Evolutionary conservation across 2,797 vertebrate species (phyloP), one percentile per base, ranked within the genome.

Genomic region (Mormyrus proboscirostris): DNA sequence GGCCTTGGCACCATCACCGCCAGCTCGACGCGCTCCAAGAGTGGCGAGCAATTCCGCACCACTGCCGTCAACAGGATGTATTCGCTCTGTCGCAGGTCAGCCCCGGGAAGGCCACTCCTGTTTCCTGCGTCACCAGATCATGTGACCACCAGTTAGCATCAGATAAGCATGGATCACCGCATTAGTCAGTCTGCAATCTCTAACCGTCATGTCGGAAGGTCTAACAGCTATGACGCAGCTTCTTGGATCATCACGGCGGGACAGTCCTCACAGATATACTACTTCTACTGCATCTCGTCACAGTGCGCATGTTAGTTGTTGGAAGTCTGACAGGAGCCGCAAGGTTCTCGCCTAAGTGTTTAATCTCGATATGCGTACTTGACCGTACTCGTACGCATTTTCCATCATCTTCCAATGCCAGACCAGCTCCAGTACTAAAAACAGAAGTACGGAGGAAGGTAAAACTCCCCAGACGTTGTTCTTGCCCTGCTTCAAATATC

Each of bases 1-100:
- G 99, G 98, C 19, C 93, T 99, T 57, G 98, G 98, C 53, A 99
- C 98, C 93, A 98, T 99, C 93, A 97, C 96, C 2, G 95, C 94
- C 89, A 98, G 95, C 90, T 96, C 97, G 4, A 97, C 98, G 16
- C 98, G 98, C 86, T 96, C 97, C 38, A 99, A 98, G 94, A 95
- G 95, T 0, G 96, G 97, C 86, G 98, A 99, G 22, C 97, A 97
- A 93, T 98, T 99, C 93, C 95, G 97, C 88, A 96, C 99, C 91
- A 99, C 99, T 2, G 98, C 98, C 0, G 95, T 97, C 89, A 99
- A 99, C 94, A 96, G 98, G 90, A 97, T 99, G 93, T 99, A 99
- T 93, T 98, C 98, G 1, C 96, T 99, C n/a, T 99, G 98, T 94
- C 96, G 97, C 95, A 99, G 98, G 99, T 98, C 93, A 87, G 73